Percentiles rank a stretch among this genome's conserved stretches.
Evolutionary conservation across 2,888 invertebrate genomes (phyloP).

Genomic region (Dasypolia templi): DNA sequence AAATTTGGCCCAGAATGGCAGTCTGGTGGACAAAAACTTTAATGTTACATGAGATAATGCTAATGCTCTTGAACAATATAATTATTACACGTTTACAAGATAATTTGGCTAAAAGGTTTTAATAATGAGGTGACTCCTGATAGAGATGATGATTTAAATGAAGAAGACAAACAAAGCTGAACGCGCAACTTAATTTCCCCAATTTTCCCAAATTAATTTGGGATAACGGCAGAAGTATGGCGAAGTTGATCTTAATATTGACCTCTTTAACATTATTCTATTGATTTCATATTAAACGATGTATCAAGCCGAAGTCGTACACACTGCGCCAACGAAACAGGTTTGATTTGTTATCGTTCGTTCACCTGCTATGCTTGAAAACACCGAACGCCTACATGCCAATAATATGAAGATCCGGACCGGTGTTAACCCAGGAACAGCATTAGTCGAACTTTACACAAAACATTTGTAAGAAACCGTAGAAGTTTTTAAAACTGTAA

Average conservation of each 20-base stretch:
- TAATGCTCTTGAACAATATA: neutral
- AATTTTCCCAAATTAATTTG: neutral
- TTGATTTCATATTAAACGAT: conserved; percentile 1
- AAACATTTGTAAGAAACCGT: neutral
- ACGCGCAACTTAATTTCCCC: no score
- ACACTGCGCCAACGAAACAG: conserved; percentile 19
- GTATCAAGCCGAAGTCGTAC: neutral
- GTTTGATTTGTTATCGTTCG: conserved; percentile 43
- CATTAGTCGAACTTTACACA: neutral
- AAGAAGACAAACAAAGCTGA: neutral
- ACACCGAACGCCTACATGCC: neutral
- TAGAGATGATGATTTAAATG: neutral
- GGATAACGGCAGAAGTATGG: neutral
- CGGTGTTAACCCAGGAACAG: neutral
- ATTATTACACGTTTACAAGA: no score
- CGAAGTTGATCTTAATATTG: neutral
- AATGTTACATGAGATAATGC: neutral
- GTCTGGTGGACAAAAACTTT: neutral
- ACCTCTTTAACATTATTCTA: neutral
- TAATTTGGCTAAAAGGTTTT: neutral
- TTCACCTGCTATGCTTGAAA: conserved; percentile 15
- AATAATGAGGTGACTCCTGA: neutral
- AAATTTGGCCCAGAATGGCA: conserved; percentile 11
- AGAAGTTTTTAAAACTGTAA: neutral
- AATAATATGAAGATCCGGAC: neutral